Evolutionary conservation across 2,797 vertebrate genomes (phyloP).

Genomic region (Limnodromus scolopaceus): DNA sequence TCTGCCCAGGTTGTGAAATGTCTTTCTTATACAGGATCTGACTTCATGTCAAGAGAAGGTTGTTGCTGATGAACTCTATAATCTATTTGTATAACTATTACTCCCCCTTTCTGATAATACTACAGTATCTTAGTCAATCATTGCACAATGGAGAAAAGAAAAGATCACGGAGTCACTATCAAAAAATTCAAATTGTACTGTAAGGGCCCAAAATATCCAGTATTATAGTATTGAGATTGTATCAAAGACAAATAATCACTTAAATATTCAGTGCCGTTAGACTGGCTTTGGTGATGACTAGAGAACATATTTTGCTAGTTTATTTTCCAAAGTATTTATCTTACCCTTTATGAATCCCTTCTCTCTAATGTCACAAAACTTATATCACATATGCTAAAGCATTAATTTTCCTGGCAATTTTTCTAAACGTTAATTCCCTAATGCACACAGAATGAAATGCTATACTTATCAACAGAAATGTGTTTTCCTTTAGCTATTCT

Average conservation of each 20-base stretch:
- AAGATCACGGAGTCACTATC: neutral
- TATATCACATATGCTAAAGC: neutral
- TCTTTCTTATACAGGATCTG: neutral
- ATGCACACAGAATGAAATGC: conserved; percentile 24
- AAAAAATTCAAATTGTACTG: neutral
- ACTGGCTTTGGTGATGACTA: neutral
- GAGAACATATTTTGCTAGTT: neutral
- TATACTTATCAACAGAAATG: conserved; percentile 29
- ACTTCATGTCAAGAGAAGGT: neutral
- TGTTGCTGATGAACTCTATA: neutral
- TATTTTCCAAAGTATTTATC: neutral
- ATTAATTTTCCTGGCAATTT: conserved; percentile 26
- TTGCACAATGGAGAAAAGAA: neutral
- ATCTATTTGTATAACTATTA: accelerated
- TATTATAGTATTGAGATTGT: neutral
- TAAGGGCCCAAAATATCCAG: neutral
- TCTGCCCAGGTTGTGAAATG: neutral
- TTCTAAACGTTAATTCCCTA: neutral
- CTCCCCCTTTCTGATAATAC: neutral
- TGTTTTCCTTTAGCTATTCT: conserved; percentile 59
- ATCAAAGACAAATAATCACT: neutral
- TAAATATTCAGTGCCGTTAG: neutral
- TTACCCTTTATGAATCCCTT: neutral
- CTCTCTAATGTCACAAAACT: conserved; percentile 3
- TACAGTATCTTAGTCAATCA: neutral